Evolutionary conservation across 2,797 vertebrate species (phyloP).

Genomic region (Heteromormyrus szaboi): DNA sequence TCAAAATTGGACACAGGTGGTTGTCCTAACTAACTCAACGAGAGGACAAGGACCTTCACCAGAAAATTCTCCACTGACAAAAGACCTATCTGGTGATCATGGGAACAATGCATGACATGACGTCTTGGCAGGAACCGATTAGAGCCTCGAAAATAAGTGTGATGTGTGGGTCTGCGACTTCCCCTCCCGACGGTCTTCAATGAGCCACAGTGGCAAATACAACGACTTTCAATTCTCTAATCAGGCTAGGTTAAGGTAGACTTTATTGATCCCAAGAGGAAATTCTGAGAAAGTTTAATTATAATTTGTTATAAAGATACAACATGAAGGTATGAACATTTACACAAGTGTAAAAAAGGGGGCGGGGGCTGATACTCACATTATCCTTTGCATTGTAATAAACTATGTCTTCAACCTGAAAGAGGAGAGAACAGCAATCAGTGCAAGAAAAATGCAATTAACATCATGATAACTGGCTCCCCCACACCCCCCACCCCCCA

Average conservation of each 20-base stretch:
- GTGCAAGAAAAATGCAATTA: neutral
- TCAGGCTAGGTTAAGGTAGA: neutral
- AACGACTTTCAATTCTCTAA: neutral
- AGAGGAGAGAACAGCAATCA: conserved; percentile 35
- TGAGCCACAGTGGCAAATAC: neutral
- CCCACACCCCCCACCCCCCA: neutral
- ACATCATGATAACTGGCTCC: neutral
- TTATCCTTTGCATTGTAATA: conserved; percentile 95
- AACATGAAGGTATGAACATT: neutral
- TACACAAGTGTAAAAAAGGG: neutral
- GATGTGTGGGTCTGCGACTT: neutral
- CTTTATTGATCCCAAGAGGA: neutral
- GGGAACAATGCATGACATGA: conserved; percentile 39
- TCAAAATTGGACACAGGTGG: neutral
- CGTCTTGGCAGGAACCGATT: conserved; percentile 28
- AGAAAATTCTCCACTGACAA: conserved; percentile 36
- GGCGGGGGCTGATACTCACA: conserved; percentile 46
- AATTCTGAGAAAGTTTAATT: neutral
- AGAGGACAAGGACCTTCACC: neutral
- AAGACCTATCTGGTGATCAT: conserved; percentile 65
- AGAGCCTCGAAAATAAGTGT: conserved; percentile 25
- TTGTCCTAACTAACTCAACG: neutral
- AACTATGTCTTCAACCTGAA: conserved; percentile 76
- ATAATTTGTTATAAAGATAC: neutral
- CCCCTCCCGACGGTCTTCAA: neutral